A percentile compares a stretch with the other conserved stretches of the same genome.
phyloP scores from a whole-genome alignment of 2,888 invertebrate species.

The Drosophila neonasuta region DNA sequence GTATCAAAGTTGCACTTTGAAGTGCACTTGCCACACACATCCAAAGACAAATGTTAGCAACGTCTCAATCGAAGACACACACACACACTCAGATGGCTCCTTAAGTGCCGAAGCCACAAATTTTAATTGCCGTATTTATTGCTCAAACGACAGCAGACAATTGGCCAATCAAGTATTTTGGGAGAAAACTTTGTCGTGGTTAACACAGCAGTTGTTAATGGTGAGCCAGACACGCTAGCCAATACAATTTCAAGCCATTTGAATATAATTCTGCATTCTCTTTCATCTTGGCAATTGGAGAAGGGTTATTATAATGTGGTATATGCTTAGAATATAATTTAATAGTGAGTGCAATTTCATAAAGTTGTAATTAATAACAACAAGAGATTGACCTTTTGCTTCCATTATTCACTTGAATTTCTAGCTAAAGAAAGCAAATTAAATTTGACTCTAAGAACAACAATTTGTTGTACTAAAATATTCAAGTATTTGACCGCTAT shows the following conservation, averaged over 20 bases:
- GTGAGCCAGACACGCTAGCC: background rate
- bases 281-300: background rate
- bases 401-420: too few relatives aligned
- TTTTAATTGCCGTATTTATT: conserved; percentile 51
- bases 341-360: background rate
- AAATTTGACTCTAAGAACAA: too few relatives aligned
- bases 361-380: background rate
- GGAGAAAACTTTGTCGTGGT: conserved; percentile 12
- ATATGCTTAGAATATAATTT: background rate
- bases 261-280: background rate
- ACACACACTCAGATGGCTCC: background rate
- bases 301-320: background rate
- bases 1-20: conserved; percentile 28
- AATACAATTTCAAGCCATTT: background rate
- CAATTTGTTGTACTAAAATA: too few relatives aligned
- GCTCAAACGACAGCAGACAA: conserved; percentile 36
- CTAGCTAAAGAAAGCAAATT: too few relatives aligned
- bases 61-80: conserved; percentile 9
- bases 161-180: conserved; percentile 51
- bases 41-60: conserved; percentile 17
- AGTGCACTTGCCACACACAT: conserved; percentile 28
- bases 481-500: too few relatives aligned
- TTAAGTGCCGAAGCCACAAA: conserved; percentile 44
- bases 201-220: conserved; percentile 3
- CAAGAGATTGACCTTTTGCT: too few relatives aligned